Percentiles rank a stretch among this genome's conserved stretches.
These are phyloP conservation scores for Eucidaris tribuloides DNA, from an alignment of 35 echinoderm and acorn worm species.

Conservation along the genomic window DNA sequence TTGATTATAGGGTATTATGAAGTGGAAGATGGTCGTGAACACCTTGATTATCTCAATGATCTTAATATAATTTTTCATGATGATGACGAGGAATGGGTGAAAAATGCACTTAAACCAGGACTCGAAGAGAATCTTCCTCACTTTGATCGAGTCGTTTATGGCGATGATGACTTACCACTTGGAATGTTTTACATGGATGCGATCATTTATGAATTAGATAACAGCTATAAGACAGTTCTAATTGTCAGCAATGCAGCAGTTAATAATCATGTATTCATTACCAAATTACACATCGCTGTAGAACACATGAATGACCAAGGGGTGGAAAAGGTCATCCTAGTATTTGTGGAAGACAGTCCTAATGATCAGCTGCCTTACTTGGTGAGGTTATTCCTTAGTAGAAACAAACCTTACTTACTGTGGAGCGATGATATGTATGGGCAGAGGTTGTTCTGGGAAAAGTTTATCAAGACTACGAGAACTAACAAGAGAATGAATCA, in stretches of 20 bases:
- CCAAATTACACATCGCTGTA: background rate
- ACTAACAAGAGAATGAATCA: background rate
- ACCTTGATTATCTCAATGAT: background rate
- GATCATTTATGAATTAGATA: background rate
- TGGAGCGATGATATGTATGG: background rate
- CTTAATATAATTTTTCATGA: background rate
- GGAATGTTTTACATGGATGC: conserved; percentile 22
- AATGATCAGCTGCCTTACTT: background rate
- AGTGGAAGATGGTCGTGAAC: background rate
- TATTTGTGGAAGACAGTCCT: background rate
- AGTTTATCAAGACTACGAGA: background rate
- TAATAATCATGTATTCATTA: background rate
- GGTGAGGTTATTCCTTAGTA: background rate
- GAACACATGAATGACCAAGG: conserved; percentile 1
- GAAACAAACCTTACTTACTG: background rate
- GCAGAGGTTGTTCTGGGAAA: background rate
- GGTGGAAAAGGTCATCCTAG: background rate
- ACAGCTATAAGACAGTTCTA: background rate
- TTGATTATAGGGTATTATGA: background rate
- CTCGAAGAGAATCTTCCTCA: background rate
- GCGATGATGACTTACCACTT: background rate
- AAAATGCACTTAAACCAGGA: background rate
- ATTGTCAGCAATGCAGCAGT: background rate
- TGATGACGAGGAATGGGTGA: conserved; percentile 6
- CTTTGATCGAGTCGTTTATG: background rate